Evolutionary conservation across 1,140 invertebrate genomes (phyloP).

Genomic region (Heterodera schachtii): DNA sequence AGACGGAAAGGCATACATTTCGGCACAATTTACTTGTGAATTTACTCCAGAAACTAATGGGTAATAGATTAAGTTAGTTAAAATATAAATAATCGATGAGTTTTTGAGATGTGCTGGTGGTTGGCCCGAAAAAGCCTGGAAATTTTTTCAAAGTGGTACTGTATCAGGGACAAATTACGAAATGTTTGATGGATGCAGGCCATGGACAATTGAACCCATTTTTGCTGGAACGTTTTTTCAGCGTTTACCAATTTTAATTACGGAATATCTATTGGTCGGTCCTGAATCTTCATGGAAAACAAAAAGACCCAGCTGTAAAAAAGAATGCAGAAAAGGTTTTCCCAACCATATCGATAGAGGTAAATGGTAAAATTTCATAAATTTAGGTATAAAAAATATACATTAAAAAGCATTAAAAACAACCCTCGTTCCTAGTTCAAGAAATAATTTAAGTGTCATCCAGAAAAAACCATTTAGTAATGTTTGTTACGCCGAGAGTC

Average conservation of each 20-base stretch:
- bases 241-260: not conserved
- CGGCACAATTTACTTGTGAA: slow-evolving; percentile 16
- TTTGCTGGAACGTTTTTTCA: not conserved
- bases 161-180: slow-evolving; percentile 22
- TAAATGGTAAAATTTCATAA: no score
- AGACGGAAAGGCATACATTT: not conserved
- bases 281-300: not conserved
- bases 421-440: no score
- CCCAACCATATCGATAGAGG: no score
- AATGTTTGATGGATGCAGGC: slow-evolving; percentile 5
- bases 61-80: not conserved
- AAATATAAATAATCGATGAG: not conserved
- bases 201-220: not conserved
- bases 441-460: no score
- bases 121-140: not conserved
- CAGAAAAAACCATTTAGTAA: no score
- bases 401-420: no score
- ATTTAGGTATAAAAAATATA: no score
- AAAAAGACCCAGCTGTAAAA: not conserved
- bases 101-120: slow-evolving; percentile 15
- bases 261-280: no score
- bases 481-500: no score
- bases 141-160: not conserved
- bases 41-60: slow-evolving; percentile 4
- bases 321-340: not conserved